Percentiles rank a stretch among this genome's conserved stretches.
These are phyloP conservation scores for Hylaeus anthracinus DNA, from an alignment of 1,140 invertebrate species.

Conservation along the genomic window DNA sequence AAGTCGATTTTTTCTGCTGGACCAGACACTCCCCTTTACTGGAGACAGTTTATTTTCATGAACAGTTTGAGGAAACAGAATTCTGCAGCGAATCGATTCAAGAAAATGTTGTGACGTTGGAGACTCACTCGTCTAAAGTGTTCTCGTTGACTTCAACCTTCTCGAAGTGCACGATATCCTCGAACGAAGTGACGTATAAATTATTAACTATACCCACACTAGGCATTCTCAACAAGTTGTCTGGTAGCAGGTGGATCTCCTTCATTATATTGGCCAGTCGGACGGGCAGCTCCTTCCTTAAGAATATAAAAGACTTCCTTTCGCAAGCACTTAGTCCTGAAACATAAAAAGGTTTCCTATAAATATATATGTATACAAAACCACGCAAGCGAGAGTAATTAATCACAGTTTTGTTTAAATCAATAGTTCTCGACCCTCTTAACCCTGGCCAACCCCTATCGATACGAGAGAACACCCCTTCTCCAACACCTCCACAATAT, in stretches of 20 bases:
- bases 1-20: no score
- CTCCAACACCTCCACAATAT: no score
- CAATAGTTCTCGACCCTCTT: no score
- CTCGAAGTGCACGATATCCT: constrained; percentile 96
- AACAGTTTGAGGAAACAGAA: neutral
- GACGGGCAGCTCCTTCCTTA: constrained; percentile 97
- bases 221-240: constrained; percentile 93
- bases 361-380: constrained; percentile 32
- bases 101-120: neutral
- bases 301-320: constrained; percentile 93
- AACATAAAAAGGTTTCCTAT: constrained; percentile 73
- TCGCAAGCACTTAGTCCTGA: constrained; percentile 94
- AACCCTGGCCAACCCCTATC: no score
- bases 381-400: neutral
- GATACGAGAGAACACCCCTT: no score
- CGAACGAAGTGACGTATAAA: constrained; percentile 95
- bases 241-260: constrained; percentile 96
- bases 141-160: constrained; percentile 85
- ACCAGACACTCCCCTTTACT: neutral
- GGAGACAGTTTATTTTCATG: no score
- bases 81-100: neutral
- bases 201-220: constrained; percentile 93
- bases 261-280: constrained; percentile 99
- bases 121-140: constrained; percentile 85
- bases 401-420: no score